Conservation (phyloP, 1,140 invertebrate genomes). For the Drosophila novamexicana region DNA sequence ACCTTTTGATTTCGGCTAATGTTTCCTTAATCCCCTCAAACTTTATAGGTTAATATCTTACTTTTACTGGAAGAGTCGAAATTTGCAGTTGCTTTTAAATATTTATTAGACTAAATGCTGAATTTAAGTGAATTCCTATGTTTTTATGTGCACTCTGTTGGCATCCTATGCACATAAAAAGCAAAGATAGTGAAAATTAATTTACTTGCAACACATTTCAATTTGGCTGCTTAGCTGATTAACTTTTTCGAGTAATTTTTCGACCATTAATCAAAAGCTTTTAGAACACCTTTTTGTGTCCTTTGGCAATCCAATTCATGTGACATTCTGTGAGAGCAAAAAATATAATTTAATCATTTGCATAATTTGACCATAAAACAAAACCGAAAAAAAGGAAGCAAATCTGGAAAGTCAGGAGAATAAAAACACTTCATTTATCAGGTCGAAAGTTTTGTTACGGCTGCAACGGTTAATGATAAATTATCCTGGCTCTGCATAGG, state of each 20-base stretch:
- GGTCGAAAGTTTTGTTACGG: slow-evolving; percentile 31
- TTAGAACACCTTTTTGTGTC: slow-evolving; percentile 48
- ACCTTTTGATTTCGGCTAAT: too few species aligned
- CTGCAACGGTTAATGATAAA: slow-evolving; percentile 66
- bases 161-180: neutral
- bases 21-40: too few species aligned
- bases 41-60: too few species aligned
- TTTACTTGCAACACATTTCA: slow-evolving; percentile 45
- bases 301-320: slow-evolving; percentile 3
- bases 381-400: slow-evolving; percentile 37
- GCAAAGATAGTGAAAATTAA: slow-evolving; percentile 23
- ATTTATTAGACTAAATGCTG: too few species aligned
- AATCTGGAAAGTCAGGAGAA: slow-evolving; percentile 22
- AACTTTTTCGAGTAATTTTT: slow-evolving; percentile 32
- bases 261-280: slow-evolving; percentile 64
- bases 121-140: neutral
- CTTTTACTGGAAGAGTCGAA: too few species aligned
- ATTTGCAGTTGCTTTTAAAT: too few species aligned
- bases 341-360: slow-evolving; percentile 56
- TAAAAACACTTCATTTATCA: slow-evolving; percentile 71
- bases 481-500: slow-evolving; percentile 32
- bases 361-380: slow-evolving; percentile 78
- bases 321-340: slow-evolving; percentile 37
- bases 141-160: too few species aligned
- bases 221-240: slow-evolving; percentile 32